Conservation (phyloP, 2,113 vertebrate genomes). For the Mastomys natalensis region DNA sequence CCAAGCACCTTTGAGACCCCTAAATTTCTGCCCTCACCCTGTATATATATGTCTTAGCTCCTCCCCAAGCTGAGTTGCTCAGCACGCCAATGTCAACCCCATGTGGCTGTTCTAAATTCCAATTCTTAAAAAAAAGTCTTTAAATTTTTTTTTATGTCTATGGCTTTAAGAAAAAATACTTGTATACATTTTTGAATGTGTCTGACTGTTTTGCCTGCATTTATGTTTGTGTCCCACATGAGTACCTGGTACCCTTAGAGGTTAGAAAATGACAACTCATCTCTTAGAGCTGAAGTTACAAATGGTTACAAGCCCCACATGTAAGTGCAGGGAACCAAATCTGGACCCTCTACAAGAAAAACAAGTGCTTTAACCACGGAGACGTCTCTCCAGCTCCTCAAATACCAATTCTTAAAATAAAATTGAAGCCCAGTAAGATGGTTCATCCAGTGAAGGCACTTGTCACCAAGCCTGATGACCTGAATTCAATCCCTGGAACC, state of each 20-base stretch:
- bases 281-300: not conserved
- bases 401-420: not conserved
- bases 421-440: not conserved
- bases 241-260: not conserved
- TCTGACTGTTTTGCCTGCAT: not conserved
- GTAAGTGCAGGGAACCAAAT: not conserved
- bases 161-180: not conserved
- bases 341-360: not conserved
- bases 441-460: not conserved
- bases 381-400: not conserved
- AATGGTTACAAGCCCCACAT: not conserved
- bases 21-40: not conserved
- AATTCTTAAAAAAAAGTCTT: not conserved
- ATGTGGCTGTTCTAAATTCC: not conserved
- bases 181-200: not conserved
- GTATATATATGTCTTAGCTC: not conserved
- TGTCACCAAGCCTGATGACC: not conserved
- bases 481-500: not conserved
- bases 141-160: not conserved
- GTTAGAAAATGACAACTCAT: too few relatives aligned
- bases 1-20: not conserved
- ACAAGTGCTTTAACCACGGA: not conserved
- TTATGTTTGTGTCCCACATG: not conserved
- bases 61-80: not conserved
- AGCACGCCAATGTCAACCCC: not conserved